Evolutionary conservation across 2,797 vertebrate genomes (phyloP).

Genomic region (Helicolenus hilgendorfi): DNA sequence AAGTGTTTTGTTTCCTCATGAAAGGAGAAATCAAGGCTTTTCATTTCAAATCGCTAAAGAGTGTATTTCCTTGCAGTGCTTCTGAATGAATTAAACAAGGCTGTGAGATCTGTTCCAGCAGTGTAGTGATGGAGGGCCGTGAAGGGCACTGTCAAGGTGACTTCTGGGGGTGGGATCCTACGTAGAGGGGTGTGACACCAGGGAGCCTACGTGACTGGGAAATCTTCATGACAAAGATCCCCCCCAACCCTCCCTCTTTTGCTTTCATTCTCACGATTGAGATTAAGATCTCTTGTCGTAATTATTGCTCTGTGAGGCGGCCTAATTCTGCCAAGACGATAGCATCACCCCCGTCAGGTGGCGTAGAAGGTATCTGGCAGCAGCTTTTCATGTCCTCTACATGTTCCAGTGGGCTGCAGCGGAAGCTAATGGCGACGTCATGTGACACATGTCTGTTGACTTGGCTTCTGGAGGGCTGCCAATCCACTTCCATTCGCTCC

Average conservation of each 20-base stretch:
- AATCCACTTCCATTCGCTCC: slow-evolving; percentile 10
- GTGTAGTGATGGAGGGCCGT: slow-evolving; percentile 15
- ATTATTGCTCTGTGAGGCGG: slow-evolving; percentile 75
- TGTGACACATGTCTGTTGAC: slow-evolving; percentile 60
- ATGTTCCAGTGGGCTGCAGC: slow-evolving; percentile 67
- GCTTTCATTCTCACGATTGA: slow-evolving; percentile 50
- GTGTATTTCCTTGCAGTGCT: background rate
- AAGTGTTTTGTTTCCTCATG: background rate
- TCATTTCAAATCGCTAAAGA: background rate
- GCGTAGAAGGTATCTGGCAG: slow-evolving; percentile 54
- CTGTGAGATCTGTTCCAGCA: background rate
- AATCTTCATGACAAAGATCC: slow-evolving; percentile 8
- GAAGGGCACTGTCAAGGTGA: slow-evolving; percentile 80
- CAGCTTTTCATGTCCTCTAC: slow-evolving; percentile 72
- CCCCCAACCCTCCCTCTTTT: background rate
- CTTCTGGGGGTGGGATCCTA: slow-evolving; percentile 21
- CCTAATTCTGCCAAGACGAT: slow-evolving; percentile 80
- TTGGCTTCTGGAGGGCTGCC: slow-evolving; percentile 58
- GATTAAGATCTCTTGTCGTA: slow-evolving; percentile 84
- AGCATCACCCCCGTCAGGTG: slow-evolving; percentile 75
- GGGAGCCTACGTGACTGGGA: slow-evolving; percentile 2
- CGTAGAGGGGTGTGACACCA: slow-evolving; percentile 16
- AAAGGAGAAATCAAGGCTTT: background rate
- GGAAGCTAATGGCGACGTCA: slow-evolving; percentile 43
- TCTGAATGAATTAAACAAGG: slow-evolving; percentile 6